A percentile compares a stretch with the other conserved stretches of the same genome.
Conservation (phyloP, 1,140 invertebrate species). For the Paraescarpia echinospica region DNA sequence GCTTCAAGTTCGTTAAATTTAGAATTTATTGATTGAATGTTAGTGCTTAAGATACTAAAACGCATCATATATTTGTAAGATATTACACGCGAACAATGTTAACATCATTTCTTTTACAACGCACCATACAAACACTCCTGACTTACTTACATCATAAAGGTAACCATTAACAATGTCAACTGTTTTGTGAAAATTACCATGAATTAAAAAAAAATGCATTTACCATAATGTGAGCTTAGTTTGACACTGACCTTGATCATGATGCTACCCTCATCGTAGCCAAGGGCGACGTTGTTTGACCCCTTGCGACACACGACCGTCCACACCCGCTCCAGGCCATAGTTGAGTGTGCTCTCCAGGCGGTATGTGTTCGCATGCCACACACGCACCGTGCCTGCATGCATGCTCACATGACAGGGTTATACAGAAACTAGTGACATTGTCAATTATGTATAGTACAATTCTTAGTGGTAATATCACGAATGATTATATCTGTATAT, state of each 20-base stretch:
- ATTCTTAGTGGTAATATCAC: background rate
- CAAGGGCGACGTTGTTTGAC: conserved; percentile 95
- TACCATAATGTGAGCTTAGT: background rate
- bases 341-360: conserved; percentile 94
- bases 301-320: conserved; percentile 92
- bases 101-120: background rate
- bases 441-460: background rate
- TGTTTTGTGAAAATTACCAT: background rate
- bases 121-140: background rate
- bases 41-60: too few relatives aligned
- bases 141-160: background rate
- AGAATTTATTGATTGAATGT: too few relatives aligned
- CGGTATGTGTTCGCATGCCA: conserved; percentile 97
- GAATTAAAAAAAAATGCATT: background rate
- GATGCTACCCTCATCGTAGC: conserved; percentile 98
- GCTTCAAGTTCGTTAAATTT: too few relatives aligned
- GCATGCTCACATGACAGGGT: background rate
- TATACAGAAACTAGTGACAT: background rate
- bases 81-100: too few relatives aligned
- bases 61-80: too few relatives aligned
- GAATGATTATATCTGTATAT: too few relatives aligned
- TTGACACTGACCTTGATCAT: conserved; percentile 71
- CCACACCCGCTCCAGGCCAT: conserved; percentile 98
- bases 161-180: background rate
- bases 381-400: conserved; percentile 78